Base-by-base conservation (phyloP, 2,888 invertebrate genomes). In the Unio delphinus region DNA sequence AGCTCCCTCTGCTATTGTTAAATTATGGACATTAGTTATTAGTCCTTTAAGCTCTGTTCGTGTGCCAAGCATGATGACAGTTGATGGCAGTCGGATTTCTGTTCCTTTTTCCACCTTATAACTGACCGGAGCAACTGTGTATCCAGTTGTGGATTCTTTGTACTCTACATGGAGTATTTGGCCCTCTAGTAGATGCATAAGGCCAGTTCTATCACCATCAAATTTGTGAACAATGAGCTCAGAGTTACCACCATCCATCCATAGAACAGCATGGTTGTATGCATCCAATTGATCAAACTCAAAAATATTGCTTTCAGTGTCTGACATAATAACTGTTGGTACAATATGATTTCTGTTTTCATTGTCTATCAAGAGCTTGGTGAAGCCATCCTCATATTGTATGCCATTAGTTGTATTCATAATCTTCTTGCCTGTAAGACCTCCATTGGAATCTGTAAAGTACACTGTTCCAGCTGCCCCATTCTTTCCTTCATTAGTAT, bases 111-210 rank as follows among this genome's bases (percentile, higher is more conserved):
- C 83, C 18, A 80, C 75, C 55, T 69, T 74, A 70, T 80, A 85
- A 64, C 83, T 83, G 34, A 85, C 82, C 4, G 85, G 85, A 28
- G 85, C 85, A 15, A 85, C 81, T 6, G 83, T 83, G 70, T 83
- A 85, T 17, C 83, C 80, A 26, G 73, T 75, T 55, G 74, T 77
- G 15, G 83, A 83, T 55, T 75, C 77, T 54, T 78, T 75, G 68
- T 81, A 84, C 62, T 85, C 85, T 5, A 80, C 78, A 67, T 73
- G 79, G 23, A 84, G 70, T 45, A 61, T 79, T 70, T 85, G 85
- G 6, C 69, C 70, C 58, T 63, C 56, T 17, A 61, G 62, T 18
- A 84, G 58, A 73, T 83, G 81, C 80, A 85, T 75, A 26, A 77
- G 65, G 4, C 84, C 83, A 45, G 85, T 85, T 63, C 76, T 70